phyloP scores from a whole-genome alignment of 2,888 invertebrate genomes.

The Keiferia lycopersicella region DNA sequence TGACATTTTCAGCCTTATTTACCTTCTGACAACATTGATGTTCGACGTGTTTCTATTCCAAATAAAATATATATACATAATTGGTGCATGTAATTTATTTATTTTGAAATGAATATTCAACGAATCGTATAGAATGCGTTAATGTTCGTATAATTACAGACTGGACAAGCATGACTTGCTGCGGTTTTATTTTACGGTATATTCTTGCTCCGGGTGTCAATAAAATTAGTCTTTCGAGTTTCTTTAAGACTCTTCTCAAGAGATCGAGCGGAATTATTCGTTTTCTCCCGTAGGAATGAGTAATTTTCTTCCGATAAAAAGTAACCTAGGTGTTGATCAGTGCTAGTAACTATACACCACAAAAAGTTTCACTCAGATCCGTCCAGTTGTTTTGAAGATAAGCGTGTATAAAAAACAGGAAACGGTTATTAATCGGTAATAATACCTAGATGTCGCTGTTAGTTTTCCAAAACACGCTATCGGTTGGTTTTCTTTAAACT shows the following conservation, averaged over 20 bases:
- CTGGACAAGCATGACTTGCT: constrained; percentile 22
- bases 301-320: too few relatives aligned
- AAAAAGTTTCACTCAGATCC: too few relatives aligned
- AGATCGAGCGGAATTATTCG: not conserved
- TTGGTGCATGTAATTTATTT: constrained; percentile 34
- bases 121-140: constrained; percentile 22
- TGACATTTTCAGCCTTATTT: constrained; percentile 31
- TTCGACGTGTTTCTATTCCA: constrained; percentile 24
- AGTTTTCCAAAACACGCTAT: too few relatives aligned
- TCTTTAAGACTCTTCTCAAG: not conserved
- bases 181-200: constrained; percentile 21
- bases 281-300: too few relatives aligned
- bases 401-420: too few relatives aligned
- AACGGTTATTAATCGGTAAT: too few relatives aligned
- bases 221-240: not conserved
- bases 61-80: constrained; percentile 29
- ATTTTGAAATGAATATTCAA: constrained; percentile 25
- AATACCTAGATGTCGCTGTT: too few relatives aligned
- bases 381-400: too few relatives aligned
- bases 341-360: too few relatives aligned
- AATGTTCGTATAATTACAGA: constrained; percentile 17
- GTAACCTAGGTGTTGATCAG: too few relatives aligned
- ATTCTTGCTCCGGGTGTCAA: constrained; percentile 13
- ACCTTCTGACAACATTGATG: constrained; percentile 14
- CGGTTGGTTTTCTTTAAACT: too few relatives aligned